Evolutionary conservation across 2,113 vertebrate species (phyloP).

Genomic region (Potamarius usumacintae): DNA sequence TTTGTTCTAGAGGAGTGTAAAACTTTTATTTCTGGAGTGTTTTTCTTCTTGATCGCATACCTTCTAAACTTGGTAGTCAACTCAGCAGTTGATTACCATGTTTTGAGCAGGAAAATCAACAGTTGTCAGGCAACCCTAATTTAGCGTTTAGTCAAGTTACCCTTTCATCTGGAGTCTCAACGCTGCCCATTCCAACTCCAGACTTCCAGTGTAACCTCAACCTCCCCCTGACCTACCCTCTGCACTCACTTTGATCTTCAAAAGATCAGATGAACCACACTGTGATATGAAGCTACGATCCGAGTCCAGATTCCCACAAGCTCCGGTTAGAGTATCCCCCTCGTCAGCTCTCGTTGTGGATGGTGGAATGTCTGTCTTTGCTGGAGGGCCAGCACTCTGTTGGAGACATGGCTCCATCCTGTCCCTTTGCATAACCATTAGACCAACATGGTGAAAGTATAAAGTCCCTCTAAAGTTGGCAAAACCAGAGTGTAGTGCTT

Average conservation of each 20-base stretch:
- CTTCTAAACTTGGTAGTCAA: background rate
- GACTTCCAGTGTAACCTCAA: constrained; percentile 23
- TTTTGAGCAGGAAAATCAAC: constrained; percentile 10
- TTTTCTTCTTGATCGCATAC: background rate
- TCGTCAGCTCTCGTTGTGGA: constrained; percentile 15
- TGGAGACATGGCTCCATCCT: constrained; percentile 15
- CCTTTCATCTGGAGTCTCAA: background rate
- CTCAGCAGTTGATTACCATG: background rate
- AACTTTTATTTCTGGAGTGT: background rate
- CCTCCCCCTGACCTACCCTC: background rate
- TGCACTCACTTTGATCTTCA: constrained; percentile 13
- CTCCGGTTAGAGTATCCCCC: constrained; percentile 25
- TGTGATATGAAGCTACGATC: constrained; percentile 15
- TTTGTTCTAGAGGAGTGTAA: constrained; percentile 2
- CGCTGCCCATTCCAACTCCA: constrained; percentile 17
- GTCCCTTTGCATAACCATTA: constrained; percentile 2
- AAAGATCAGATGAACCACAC: constrained; percentile 32
- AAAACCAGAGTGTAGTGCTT: no score
- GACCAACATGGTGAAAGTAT: background rate
- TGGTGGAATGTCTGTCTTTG: constrained; percentile 13
- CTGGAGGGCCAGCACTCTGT: constrained; percentile 18
- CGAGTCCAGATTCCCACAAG: constrained; percentile 26
- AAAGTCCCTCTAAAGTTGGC: background rate
- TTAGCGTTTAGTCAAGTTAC: constrained; percentile 17
- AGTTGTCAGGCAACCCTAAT: constrained; percentile 7